Conservation (phyloP, 2,113 vertebrate genomes). For the Mormyrus lacerda region DNA sequence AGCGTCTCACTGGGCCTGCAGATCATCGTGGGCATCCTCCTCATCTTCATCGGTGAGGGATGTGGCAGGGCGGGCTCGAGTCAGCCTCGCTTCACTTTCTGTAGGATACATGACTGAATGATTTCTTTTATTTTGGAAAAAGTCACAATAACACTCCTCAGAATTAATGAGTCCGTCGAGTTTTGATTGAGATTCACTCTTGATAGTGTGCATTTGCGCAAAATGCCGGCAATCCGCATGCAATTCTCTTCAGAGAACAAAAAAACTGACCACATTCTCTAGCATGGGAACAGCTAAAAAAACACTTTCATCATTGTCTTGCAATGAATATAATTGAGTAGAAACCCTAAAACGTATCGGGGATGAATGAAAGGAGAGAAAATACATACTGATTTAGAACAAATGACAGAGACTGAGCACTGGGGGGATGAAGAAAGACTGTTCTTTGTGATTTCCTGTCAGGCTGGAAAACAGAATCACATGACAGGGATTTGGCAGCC, state of each 20-base stretch:
- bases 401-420: neutral
- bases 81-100: neutral
- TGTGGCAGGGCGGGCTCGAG: no score
- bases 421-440: neutral
- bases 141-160: neutral
- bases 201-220: neutral
- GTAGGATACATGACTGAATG: neutral
- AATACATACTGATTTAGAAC: neutral
- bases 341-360: neutral
- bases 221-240: neutral
- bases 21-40: constrained; percentile 77
- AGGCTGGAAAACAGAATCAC: neutral
- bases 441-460: neutral
- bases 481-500: neutral
- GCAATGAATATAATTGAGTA: neutral
- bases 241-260: neutral
- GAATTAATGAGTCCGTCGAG: neutral
- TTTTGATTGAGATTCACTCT: neutral
- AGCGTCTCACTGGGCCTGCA: constrained; percentile 81
- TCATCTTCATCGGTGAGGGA: constrained; percentile 88
- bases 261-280: neutral
- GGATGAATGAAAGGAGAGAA: neutral
- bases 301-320: neutral
- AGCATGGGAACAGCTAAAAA: neutral
- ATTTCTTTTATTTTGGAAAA: neutral